Percentiles rank a stretch among this genome's conserved stretches.
phyloP scores from a whole-genome alignment of 2,113 vertebrate species.

The Rhombomys opimus region DNA sequence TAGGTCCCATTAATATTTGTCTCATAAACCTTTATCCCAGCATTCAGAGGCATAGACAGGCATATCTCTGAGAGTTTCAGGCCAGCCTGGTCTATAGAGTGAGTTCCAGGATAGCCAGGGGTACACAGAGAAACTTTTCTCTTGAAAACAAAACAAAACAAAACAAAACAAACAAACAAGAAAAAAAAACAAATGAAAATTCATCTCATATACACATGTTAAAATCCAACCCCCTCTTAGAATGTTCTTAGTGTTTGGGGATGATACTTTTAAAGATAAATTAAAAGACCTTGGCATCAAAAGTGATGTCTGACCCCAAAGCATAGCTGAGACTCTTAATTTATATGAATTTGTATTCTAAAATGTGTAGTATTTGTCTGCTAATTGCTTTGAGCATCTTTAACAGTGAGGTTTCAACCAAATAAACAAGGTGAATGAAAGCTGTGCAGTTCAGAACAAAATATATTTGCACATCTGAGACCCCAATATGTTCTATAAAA shows the following conservation, averaged over 20 bases:
- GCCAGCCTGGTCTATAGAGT: not conserved
- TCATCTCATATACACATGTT: not conserved
- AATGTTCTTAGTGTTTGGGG: not conserved
- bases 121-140: not conserved
- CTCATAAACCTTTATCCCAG: not conserved
- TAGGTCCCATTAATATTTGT: no score
- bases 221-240: not conserved
- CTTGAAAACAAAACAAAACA: not conserved
- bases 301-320: not conserved
- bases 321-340: no score
- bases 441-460: not conserved
- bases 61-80: not conserved
- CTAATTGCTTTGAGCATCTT: no score
- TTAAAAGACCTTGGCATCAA: not conserved
- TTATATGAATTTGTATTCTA: no score
- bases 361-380: no score
- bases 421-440: not conserved
- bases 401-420: not conserved
- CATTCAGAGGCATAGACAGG: not conserved
- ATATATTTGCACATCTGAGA: not conserved
- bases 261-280: not conserved
- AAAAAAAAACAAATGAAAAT: no score
- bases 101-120: not conserved
- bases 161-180: no score
- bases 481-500: not conserved